Evolutionary conservation across 2,797 vertebrate genomes (phyloP).

Genomic region (Spinus olivaceus): DNA sequence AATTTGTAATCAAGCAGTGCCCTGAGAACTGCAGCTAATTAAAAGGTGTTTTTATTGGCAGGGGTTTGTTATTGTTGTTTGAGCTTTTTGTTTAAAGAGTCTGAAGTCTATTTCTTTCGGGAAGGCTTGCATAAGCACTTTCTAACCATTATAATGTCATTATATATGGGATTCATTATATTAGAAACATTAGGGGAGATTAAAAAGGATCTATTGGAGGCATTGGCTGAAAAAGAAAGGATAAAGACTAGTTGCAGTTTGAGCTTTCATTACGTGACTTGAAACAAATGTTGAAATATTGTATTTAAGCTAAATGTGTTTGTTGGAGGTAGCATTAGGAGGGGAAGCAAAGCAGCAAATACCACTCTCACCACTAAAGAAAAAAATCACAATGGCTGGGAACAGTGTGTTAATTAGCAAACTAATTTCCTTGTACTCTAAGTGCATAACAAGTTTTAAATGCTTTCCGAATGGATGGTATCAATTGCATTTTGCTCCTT

Average conservation of each 20-base stretch:
- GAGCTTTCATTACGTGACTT: constrained; percentile 23
- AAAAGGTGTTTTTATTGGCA: constrained; percentile 27
- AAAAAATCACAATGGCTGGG: constrained; percentile 8
- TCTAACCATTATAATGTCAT: constrained; percentile 51
- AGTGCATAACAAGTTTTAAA: constrained; percentile 49
- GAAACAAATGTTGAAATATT: constrained; percentile 48
- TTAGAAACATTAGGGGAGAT: constrained; percentile 58
- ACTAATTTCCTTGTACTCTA: constrained; percentile 37
- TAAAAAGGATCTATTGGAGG: constrained; percentile 54
- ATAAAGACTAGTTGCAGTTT: constrained; percentile 35
- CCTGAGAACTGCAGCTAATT: constrained; percentile 31
- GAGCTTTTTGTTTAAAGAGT: constrained; percentile 25
- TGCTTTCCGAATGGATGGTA: constrained; percentile 31
- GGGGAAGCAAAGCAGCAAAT: background rate
- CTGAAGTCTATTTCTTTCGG: constrained; percentile 41
- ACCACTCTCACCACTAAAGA: background rate
- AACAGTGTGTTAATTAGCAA: constrained; percentile 57
- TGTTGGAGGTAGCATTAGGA: background rate
- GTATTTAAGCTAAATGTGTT: constrained; percentile 49
- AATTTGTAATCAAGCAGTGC: constrained; percentile 14
- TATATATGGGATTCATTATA: constrained; percentile 57
- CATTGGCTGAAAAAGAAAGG: constrained; percentile 48
- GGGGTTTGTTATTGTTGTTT: background rate
- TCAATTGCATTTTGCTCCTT: constrained; percentile 25
- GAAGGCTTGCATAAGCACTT: constrained; percentile 56